These are phyloP conservation scores for Temnopleurus reevesii DNA, from an alignment of 53 echinoderm and acorn worm species.

Conservation along the genomic window DNA sequence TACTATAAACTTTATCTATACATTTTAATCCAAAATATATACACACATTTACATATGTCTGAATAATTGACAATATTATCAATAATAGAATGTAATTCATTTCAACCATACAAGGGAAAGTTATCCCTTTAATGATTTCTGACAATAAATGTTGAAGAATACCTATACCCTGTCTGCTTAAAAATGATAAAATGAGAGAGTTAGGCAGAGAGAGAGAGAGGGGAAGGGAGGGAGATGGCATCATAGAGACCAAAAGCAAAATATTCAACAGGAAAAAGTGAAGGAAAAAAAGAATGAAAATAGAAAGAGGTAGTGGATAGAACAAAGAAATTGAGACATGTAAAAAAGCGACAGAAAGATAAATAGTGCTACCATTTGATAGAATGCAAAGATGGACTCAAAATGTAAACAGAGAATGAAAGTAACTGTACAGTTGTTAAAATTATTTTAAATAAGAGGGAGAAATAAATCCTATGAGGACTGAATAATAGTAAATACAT, in stretches of 20 bases:
- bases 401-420: too few species aligned
- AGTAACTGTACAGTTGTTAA: too few species aligned
- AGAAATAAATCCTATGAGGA: too few species aligned
- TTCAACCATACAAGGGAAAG: neutral
- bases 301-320: neutral
- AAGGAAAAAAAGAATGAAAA: neutral
- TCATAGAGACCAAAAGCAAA: neutral
- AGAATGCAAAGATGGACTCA: too few species aligned
- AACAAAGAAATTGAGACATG: neutral
- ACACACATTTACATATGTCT: conserved; percentile 36
- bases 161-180: neutral
- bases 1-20: conserved; percentile 46
- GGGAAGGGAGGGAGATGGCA: neutral
- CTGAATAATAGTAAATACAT: too few species aligned
- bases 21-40: conserved; percentile 20
- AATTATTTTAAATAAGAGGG: too few species aligned
- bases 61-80: neutral
- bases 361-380: too few species aligned
- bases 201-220: neutral
- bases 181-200: neutral
- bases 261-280: neutral
- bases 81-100: neutral
- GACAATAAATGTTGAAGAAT: neutral
- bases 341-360: neutral
- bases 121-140: neutral